Evolutionary conservation across 2,888 invertebrate genomes (phyloP).

Genomic region (Watsonalla binaria): DNA sequence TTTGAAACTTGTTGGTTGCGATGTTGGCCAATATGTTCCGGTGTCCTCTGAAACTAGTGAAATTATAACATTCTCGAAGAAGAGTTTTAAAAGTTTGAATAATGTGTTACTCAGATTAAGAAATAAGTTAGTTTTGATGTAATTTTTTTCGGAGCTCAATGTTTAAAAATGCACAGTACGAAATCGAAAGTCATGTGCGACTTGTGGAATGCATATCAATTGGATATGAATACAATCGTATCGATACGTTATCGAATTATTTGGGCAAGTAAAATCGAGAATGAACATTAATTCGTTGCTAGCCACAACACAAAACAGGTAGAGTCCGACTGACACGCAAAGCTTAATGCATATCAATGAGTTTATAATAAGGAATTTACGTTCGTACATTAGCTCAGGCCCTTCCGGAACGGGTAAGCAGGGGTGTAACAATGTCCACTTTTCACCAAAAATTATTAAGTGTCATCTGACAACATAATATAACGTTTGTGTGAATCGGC

Average conservation of each 20-base stretch:
- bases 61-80: too few species aligned
- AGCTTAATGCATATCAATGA: constrained; percentile 34
- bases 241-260: constrained; percentile 39
- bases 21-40: too few species aligned
- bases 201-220: neutral
- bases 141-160: neutral
- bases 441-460: too few species aligned
- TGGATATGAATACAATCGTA: constrained; percentile 14
- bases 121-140: too few species aligned
- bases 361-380: constrained; percentile 15
- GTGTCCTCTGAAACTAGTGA: too few species aligned
- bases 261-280: constrained; percentile 6
- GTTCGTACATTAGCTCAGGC: neutral
- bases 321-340: neutral
- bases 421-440: too few species aligned
- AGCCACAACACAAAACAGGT: neutral
- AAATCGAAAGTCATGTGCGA: neutral
- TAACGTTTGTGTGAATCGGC: too few species aligned
- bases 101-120: too few species aligned
- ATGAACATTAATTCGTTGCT: neutral
- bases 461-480: too few species aligned
- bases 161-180: neutral
- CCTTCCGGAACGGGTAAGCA: neutral
- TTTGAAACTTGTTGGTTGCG: too few species aligned
- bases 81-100: too few species aligned